Conservation (phyloP, 2,888 invertebrate genomes). For the Altica lythri region DNA sequence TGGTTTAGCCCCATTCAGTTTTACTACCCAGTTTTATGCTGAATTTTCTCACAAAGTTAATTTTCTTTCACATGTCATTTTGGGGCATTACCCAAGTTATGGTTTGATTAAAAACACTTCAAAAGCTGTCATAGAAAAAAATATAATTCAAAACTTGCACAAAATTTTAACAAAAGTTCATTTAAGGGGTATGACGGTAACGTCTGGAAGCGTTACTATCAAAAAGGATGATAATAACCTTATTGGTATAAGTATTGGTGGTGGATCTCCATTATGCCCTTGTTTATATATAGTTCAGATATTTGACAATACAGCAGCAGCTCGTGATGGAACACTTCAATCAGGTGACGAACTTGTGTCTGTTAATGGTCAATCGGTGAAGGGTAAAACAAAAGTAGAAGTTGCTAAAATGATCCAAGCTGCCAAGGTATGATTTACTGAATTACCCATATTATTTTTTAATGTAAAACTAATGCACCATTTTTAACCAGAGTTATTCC, state of each 20-base stretch:
- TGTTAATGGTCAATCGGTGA: slow-evolving; percentile 89
- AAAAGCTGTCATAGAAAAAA: too few relatives aligned
- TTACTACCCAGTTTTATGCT: too few relatives aligned
- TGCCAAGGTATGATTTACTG: slow-evolving; percentile 80
- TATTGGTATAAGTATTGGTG: slow-evolving; percentile 98
- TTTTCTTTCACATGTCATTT: too few relatives aligned
- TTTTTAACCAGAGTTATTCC: too few relatives aligned
- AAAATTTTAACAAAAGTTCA: too few relatives aligned
- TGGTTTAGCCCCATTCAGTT: too few relatives aligned
- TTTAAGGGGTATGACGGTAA: slow-evolving; percentile 95
- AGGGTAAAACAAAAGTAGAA: slow-evolving; percentile 96
- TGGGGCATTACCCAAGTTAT: too few relatives aligned
- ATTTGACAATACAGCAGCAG: slow-evolving; percentile 97
- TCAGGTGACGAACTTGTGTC: slow-evolving; percentile 97
- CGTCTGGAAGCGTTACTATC: slow-evolving; percentile 88
- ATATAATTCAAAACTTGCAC: too few relatives aligned
- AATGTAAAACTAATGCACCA: too few relatives aligned
- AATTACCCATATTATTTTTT: too few relatives aligned
- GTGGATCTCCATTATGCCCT: slow-evolving; percentile 93
- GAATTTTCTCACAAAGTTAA: too few relatives aligned
- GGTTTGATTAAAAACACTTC: too few relatives aligned
- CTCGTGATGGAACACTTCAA: slow-evolving; percentile 90
- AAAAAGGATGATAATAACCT: slow-evolving; percentile 91
- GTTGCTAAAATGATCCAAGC: slow-evolving; percentile 99
- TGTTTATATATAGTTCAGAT: slow-evolving; percentile 98